Conservation (phyloP, 30 jellyfish, hydroid and myxozoan genomes). For the Pelagia noctiluca region DNA sequence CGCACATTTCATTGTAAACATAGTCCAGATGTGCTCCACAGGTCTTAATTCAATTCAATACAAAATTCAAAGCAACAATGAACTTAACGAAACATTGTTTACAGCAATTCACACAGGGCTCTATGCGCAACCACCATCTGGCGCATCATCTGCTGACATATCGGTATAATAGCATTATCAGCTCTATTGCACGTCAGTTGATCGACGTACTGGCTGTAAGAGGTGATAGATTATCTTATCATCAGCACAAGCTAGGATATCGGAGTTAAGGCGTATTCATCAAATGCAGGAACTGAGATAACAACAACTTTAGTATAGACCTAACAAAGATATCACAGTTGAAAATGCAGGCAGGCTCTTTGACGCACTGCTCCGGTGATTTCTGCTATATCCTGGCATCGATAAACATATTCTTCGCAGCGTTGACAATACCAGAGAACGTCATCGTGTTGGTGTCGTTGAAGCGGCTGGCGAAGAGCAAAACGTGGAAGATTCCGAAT, state of each 20-base stretch:
- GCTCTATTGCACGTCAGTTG: background rate
- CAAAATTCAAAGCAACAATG: too few relatives aligned
- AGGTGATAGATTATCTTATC: too few relatives aligned
- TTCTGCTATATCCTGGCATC: slow-evolving; percentile 64
- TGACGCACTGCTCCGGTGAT: slow-evolving; percentile 65
- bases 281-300: background rate
- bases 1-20: too few relatives aligned
- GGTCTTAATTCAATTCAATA: too few relatives aligned
- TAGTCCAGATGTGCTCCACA: too few relatives aligned
- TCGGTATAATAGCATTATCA: background rate
- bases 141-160: too few relatives aligned
- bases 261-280: too few relatives aligned
- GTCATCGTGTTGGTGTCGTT: slow-evolving; percentile 43
- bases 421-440: slow-evolving; percentile 68
- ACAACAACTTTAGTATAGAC: background rate
- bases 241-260: too few relatives aligned
- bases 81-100: too few relatives aligned
- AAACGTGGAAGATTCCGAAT: slow-evolving; percentile 61
- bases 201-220: background rate
- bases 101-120: too few relatives aligned
- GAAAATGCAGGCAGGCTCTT: slow-evolving; percentile 56
- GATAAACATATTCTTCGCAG: slow-evolving; percentile 55
- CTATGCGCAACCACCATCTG: too few relatives aligned
- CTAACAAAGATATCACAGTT: too few relatives aligned
- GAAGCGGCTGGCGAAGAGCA: slow-evolving; percentile 21